These are phyloP conservation scores for Aricia artaxerxes DNA, from an alignment of 2,888 invertebrate species.

Conservation along the genomic window DNA sequence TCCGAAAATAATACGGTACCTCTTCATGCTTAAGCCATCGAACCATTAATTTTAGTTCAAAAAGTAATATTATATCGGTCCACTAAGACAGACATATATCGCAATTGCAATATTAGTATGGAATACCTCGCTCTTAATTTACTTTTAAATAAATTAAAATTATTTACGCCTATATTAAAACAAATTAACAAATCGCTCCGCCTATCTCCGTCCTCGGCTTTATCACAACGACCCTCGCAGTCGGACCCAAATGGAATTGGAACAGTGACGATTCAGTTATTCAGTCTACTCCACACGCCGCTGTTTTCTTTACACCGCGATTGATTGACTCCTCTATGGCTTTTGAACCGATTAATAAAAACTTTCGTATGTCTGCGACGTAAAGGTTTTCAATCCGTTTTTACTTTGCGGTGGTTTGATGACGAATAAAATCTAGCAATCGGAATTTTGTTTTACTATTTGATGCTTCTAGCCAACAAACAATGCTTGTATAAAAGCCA, in stretches of 20 bases:
- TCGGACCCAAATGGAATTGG: constrained; percentile 69
- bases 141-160: too few relatives aligned
- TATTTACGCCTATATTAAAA: too few relatives aligned
- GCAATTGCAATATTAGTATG: too few relatives aligned
- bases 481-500: too few relatives aligned
- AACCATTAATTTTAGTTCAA: too few relatives aligned
- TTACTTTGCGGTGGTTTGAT: background rate
- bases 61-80: too few relatives aligned
- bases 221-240: constrained; percentile 44
- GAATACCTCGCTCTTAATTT: too few relatives aligned
- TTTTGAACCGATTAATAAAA: constrained; percentile 34
- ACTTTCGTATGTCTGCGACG: constrained; percentile 22
- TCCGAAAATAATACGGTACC: too few relatives aligned
- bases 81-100: too few relatives aligned
- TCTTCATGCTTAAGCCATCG: too few relatives aligned
- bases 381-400: background rate
- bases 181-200: constrained; percentile 41
- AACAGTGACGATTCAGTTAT: constrained; percentile 68
- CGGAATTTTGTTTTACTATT: background rate
- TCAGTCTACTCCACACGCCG: constrained; percentile 44
- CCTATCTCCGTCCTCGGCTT: constrained; percentile 37
- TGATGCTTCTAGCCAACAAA: too few relatives aligned
- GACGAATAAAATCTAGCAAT: background rate
- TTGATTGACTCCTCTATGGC: constrained; percentile 64
- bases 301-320: constrained; percentile 63